Base-by-base conservation (phyloP, 2,888 invertebrate genomes). In the Drosophila atroscutellata region DNA sequence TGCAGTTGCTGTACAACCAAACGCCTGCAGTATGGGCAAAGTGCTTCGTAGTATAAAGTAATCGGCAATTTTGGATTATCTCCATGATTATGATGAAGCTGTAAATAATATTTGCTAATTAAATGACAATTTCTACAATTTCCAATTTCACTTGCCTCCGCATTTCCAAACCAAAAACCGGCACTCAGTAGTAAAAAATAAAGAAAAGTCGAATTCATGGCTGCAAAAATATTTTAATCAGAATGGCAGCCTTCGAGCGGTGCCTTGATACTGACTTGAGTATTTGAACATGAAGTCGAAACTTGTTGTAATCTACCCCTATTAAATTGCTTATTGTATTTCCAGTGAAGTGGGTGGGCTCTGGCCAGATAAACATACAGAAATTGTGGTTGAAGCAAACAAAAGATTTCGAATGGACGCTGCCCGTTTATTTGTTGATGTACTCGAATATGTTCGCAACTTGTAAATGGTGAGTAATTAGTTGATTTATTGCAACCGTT, bases 1-100 rank as follows among this genome's bases (percentile, higher is more conserved):
- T 51, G 55, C 13, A 91, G 61, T 54, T 91, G 79, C 2, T 50
- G 45, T 2, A 62, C 66, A 18, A 91, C 72, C 50, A 91, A 91
- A 1, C 51, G n/a, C 65, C 65, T 81, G 72, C 91, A 89, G 59
- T 81, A 84, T 0, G 79, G 77, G 62, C 91, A 91, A 20, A 91
- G 68, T 0, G 91, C 45, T 45, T 91, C 92, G 56, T 91, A 91
- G 61, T 86, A 91, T 3, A 91, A 65, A 26, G 85, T 72, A 20
- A 90, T 55, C 4, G 83, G 37, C 28, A 90, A 68, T 58, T 68
- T 82, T 0, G 45, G 36, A 2, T 30, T 49, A 9, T 52, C 49
- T 15, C 4, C 0, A 0, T 55, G 3, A 24, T n/a, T 34, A 15
- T 61, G 39, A 24, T 54, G 47, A 37, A 26, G 59, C 87, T 83